Evolutionary conservation across 2,113 vertebrate species (phyloP), one percentile per base, ranked within the genome.

Genomic region (Myotis lucifugus): DNA sequence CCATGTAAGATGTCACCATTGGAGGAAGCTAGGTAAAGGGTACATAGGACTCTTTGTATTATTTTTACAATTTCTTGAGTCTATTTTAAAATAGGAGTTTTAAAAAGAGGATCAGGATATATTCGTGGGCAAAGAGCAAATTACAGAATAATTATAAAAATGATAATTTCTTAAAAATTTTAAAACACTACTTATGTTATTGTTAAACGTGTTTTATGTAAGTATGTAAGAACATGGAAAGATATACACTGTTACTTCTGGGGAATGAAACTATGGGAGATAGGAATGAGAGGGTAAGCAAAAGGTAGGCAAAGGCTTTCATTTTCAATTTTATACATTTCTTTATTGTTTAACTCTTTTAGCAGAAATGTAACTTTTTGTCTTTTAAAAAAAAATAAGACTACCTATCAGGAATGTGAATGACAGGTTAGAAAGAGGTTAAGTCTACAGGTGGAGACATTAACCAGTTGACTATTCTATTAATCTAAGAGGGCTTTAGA

Each of bases 101-200:
- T 42, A 56, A 56, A 56, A 56, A 25, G 56, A 25, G 23, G 34
- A 92, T 61, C 34, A 70, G n/a, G 50, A 90, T 50, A 87, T 42
- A 90, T 56, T 95, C 46, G 69, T 8, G 18, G 93, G 42, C n/a
- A 95, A 74, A 91, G 34, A 93, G 17, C 15, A 83, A 87, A 73
- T 67, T 67, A 90, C 2, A 84, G 77, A 78, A 79, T 61, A 87
- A 82, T 66, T 77, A 76, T 56, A 46, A 93, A 56, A 89, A 72
- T 72, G 67, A 27, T 17, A 77, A 84, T 13, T 66, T 76, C 87
- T 70, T 64, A 40, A 67, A 82, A 82, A 88, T 29, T 21, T 64
- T 40, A 84, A 88, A 70, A 67, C 21, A 72, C 27, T 32, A 61
- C 15, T 72, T 67, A 54, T 52, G 29, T 37, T 66, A 85, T 85